Evolutionary conservation across 2,797 vertebrate species (phyloP).

Genomic region (Argentina silus): DNA sequence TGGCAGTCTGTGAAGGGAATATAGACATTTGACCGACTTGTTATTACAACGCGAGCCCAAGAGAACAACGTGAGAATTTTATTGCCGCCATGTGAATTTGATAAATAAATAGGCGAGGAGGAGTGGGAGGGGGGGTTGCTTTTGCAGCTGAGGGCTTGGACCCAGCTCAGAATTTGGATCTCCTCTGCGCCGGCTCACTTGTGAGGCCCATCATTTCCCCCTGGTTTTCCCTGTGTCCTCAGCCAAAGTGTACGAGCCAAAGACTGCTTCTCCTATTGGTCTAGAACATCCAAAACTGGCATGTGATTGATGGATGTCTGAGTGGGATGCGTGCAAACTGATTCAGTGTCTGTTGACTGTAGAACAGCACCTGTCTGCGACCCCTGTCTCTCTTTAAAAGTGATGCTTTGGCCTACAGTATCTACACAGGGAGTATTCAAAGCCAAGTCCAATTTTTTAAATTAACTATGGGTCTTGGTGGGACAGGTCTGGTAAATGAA

Average conservation of each 20-base stretch:
- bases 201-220: neutral
- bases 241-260: slow-evolving; percentile 2
- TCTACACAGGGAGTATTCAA: slow-evolving; percentile 1
- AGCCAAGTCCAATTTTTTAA: slow-evolving; percentile 16
- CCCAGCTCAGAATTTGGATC: slow-evolving; percentile 5
- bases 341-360: neutral
- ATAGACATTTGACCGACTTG: slow-evolving; percentile 1
- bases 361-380: neutral
- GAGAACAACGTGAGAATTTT: slow-evolving; percentile 22
- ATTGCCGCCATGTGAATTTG: slow-evolving; percentile 24
- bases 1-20: neutral
- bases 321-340: neutral
- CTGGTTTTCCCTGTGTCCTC: slow-evolving; percentile 13
- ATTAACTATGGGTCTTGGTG: slow-evolving; percentile 15
- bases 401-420: neutral
- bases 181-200: neutral
- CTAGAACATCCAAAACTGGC: neutral
- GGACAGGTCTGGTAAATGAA: slow-evolving; percentile 29
- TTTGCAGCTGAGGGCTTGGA: slow-evolving; percentile 19
- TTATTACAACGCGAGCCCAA: slow-evolving; percentile 12
- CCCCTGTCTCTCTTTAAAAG: neutral
- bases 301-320: neutral
- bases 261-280: neutral
- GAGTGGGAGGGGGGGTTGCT: neutral
- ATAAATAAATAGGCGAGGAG: slow-evolving; percentile 11